Base-by-base conservation (phyloP, 1,140 invertebrate species). In the Araneus ventricosus region DNA sequence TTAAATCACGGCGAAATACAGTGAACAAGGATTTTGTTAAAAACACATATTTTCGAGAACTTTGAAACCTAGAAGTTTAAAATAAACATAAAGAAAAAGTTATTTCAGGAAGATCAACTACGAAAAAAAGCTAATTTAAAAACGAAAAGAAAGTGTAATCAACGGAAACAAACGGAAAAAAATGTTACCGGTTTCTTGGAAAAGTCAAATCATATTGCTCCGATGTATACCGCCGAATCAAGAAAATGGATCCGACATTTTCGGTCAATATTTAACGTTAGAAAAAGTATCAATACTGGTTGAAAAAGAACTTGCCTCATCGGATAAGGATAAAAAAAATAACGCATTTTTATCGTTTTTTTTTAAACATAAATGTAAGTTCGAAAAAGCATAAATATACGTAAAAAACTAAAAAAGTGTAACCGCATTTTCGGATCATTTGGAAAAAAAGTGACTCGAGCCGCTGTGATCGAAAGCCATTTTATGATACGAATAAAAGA, bases 401-500 rank as follows among this genome's bases (percentile, higher is more conserved):
- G 67, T 75, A 34, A 3, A 4, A 20, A 37, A 52, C 10, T 52
- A 34, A 70, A 70, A 75, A 37, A 37, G 67, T 30, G 30, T 75
- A 75, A 75, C 67, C 67, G 30, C 67, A 75, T 75, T 75, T 75
- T 75, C 67, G 27, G 67, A 75, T 75, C 67, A 75, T 75, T 75
- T 75, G 30, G 67, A 5, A 37, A 37, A 37, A 75, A 75, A 30
- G 17, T 34, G 27, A 30, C 67, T 75, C 30, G 14, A 75, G 34
- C 67, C 34, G 34, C 67, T 75, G 27, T 75, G 67, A 75, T 75
- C 67, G 67, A 75, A 34, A 75, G 30, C 30, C 67, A 20, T 34
- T 75, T 75, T 75, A 75, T 75, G 67, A 75, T 34, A 30, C 67
- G 67, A 75, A 75, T 75, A 75, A 75, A 75, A 75, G 67, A 75